A percentile compares a stretch with the other conserved stretches of the same genome.
phyloP scores from a whole-genome alignment of 2,797 vertebrate genomes.

The Xenentodon cancila region DNA sequence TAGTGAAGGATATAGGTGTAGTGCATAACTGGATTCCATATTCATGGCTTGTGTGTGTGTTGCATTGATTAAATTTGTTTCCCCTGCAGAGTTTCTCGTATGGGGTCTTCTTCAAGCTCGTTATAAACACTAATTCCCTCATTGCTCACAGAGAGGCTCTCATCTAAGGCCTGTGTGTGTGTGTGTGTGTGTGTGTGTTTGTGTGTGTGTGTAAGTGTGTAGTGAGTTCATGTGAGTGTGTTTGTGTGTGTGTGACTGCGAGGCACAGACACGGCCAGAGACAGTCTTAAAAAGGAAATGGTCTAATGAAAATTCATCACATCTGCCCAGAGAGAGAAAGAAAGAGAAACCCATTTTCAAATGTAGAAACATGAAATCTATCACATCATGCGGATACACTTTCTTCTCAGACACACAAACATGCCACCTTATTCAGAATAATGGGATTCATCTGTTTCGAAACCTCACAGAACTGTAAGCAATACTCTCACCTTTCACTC shows the following conservation, averaged over 20 bases:
- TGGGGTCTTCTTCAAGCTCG: constrained; percentile 54
- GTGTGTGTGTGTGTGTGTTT: constrained; percentile 10
- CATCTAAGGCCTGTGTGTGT: constrained; percentile 40
- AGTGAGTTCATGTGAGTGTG: too few species aligned
- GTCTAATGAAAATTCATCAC: constrained; percentile 71
- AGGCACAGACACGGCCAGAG: constrained; percentile 53
- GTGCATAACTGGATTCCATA: constrained; percentile 5
- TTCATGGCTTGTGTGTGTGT: constrained; percentile 6
- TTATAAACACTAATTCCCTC: constrained; percentile 64
- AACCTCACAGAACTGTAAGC: constrained; percentile 14
- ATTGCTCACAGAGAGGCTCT: constrained; percentile 57
- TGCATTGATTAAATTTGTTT: constrained; percentile 30
- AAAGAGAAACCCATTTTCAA: constrained; percentile 33
- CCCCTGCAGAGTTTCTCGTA: constrained; percentile 38
- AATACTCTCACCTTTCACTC: constrained; percentile 30
- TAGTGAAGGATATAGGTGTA: constrained; percentile 9
- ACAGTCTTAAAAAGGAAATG: constrained; percentile 63
- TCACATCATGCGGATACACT: constrained; percentile 8
- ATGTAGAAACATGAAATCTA: constrained; percentile 25
- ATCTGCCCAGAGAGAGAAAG: constrained; percentile 42
- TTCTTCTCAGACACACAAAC: constrained; percentile 1
- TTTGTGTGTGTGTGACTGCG: constrained; percentile 32
- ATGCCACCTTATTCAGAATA: constrained; percentile 14
- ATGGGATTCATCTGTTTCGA: constrained; percentile 29
- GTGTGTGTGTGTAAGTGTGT: not conserved